Percentiles rank a stretch among this genome's conserved stretches.
Conservation (phyloP, 2,113 vertebrate species). For the Morone chrysops region DNA sequence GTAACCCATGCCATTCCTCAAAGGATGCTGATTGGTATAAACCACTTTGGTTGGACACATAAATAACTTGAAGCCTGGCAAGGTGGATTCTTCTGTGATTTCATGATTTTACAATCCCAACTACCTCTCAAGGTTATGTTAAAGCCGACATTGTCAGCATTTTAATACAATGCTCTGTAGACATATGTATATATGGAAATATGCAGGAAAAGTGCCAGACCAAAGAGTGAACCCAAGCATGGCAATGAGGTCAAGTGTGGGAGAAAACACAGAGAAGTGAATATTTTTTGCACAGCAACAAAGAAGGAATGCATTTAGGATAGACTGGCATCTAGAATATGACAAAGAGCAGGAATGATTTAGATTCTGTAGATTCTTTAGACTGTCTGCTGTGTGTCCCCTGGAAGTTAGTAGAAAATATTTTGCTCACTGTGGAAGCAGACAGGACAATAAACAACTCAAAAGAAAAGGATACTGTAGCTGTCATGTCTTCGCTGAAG, state of each 20-base stretch:
- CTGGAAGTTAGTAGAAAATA: slow-evolving; percentile 2
- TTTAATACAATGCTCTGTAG: background rate
- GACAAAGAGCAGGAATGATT: background rate
- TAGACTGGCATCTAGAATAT: background rate
- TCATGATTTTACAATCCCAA: too few relatives aligned
- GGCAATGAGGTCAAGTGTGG: background rate
- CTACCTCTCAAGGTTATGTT: background rate
- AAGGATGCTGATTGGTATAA: too few relatives aligned
- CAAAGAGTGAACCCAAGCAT: background rate
- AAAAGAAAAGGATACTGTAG: background rate
- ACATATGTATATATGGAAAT: background rate
- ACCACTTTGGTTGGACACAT: too few relatives aligned
- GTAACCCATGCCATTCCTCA: too few relatives aligned
- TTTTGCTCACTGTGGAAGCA: background rate
- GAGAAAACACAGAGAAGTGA: background rate
- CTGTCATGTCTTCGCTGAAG: slow-evolving; percentile 13
- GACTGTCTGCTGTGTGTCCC: background rate
- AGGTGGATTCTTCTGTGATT: too few relatives aligned
- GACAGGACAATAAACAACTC: slow-evolving; percentile 13
- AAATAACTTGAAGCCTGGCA: too few relatives aligned
- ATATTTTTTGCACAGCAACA: slow-evolving; percentile 1
- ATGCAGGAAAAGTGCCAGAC: background rate
- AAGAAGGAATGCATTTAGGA: background rate
- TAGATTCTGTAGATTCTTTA: too few relatives aligned
- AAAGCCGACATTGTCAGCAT: background rate